Percentiles rank a stretch among this genome's conserved stretches.
phyloP scores from a whole-genome alignment of 2,888 invertebrate species.

The Penaeus monodon region DNA sequence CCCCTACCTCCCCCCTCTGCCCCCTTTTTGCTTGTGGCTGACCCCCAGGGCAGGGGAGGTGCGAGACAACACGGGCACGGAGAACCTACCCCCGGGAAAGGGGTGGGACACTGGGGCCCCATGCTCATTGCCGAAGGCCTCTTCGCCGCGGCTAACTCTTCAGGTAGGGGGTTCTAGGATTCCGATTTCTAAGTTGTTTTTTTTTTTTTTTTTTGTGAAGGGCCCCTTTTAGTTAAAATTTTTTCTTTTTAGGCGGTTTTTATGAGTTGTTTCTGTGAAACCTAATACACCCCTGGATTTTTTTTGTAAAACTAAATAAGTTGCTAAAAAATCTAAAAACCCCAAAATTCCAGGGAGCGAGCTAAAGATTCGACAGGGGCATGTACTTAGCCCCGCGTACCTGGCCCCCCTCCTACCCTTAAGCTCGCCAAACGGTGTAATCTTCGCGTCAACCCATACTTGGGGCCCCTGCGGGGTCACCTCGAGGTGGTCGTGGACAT shows the following conservation, averaged over 20 bases:
- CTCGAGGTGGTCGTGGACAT: constrained; percentile 76
- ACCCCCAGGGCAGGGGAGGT: constrained; percentile 79
- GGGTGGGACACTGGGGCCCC: constrained; percentile 99
- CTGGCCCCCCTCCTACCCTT: constrained; percentile 35
- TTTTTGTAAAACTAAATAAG: neutral
- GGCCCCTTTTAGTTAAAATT: neutral
- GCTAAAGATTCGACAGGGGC: too few species aligned
- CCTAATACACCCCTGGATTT: too few species aligned
- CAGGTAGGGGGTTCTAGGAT: constrained; percentile 71
- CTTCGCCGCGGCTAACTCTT: constrained; percentile 98
- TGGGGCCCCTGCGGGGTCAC: constrained; percentile 76
- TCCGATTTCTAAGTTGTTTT: too few species aligned
- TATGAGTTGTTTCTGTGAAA: too few species aligned
- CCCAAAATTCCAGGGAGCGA: neutral
- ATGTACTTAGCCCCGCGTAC: neutral
- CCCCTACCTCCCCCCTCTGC: too few species aligned
- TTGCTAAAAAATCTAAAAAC: too few species aligned
- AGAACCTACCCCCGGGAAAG: constrained; percentile 83
- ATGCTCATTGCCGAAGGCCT: constrained; percentile 95
- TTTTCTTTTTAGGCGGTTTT: neutral
- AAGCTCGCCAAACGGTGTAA: constrained; percentile 76
- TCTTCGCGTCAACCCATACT: constrained; percentile 76
- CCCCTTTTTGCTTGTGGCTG: neutral
- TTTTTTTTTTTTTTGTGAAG: neutral
- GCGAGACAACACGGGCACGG: constrained; percentile 68